Percentiles rank a stretch among this genome's conserved stretches.
Conservation (phyloP, 2,888 invertebrate species). For the Caenorhabditis sp. region DNA sequence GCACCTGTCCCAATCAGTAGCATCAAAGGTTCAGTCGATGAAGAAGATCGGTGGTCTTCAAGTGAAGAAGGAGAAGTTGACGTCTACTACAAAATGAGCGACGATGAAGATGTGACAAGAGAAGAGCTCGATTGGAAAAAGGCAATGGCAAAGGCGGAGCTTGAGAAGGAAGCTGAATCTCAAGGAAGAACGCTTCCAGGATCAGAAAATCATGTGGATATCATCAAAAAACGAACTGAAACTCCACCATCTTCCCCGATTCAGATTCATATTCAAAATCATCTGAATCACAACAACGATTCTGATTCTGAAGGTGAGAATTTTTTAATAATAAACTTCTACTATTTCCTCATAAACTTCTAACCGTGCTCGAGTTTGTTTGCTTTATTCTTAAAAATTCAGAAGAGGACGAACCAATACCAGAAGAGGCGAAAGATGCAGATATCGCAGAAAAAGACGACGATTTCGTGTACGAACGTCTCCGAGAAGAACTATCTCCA, state of each 20-base stretch:
- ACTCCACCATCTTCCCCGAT: slow-evolving; percentile 65
- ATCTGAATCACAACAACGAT: slow-evolving; percentile 49
- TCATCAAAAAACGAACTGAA: slow-evolving; percentile 43
- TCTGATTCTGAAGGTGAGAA: slow-evolving; percentile 63
- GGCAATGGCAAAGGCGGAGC: slow-evolving; percentile 53
- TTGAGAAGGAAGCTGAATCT: slow-evolving; percentile 50
- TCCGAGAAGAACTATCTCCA: slow-evolving; percentile 78
- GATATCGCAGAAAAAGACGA: slow-evolving; percentile 63
- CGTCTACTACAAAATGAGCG: slow-evolving; percentile 77
- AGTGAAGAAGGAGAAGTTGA: slow-evolving; percentile 76
- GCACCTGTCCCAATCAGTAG: slow-evolving; percentile 65
- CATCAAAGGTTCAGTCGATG: slow-evolving; percentile 52
- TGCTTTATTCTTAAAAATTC: slow-evolving; percentile 43
- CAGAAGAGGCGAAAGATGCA: slow-evolving; percentile 65
- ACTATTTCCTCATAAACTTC: slow-evolving; percentile 7
- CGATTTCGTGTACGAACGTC: slow-evolving; percentile 78
- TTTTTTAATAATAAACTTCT: neutral
- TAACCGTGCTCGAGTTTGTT: slow-evolving; percentile 32
- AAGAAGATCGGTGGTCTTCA: slow-evolving; percentile 71
- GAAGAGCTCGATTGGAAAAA: slow-evolving; percentile 71
- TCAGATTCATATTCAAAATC: slow-evolving; percentile 52
- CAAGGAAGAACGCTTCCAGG: slow-evolving; percentile 52
- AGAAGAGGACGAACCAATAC: slow-evolving; percentile 65
- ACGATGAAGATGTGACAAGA: slow-evolving; percentile 73
- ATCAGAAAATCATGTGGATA: neutral